Base-by-base conservation (phyloP, 2,888 invertebrate species). In the Trilocha varians region DNA sequence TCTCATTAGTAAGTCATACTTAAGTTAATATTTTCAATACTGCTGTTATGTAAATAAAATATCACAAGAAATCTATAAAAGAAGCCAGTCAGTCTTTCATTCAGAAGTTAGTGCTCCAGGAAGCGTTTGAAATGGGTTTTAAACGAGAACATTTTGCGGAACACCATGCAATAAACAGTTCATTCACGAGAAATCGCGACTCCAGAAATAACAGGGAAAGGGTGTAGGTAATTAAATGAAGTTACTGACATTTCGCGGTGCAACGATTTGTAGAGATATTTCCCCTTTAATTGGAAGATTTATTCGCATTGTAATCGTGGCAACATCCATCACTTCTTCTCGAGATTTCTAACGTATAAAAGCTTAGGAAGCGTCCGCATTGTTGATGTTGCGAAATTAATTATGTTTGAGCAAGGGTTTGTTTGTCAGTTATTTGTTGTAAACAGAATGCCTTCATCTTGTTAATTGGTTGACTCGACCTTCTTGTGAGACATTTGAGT, bases 31-130 rank as follows among this genome's bases (percentile, higher is more conserved):
- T n/a, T n/a, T n/a, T n/a, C n/a, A n/a, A n/a, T n/a, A n/a, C n/a
- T n/a, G n/a, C n/a, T n/a, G n/a, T n/a, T n/a, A n/a, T 25, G 25
- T 25, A 25, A 25, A 25, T 25, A 25, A 25, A 9, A 25, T 25
- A 2, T 11, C 2, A 25, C 25, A 25, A 25, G 25, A n/a, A n/a
- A n/a, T n/a, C n/a, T n/a, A n/a, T n/a, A n/a, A n/a, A n/a, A n/a
- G n/a, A n/a, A n/a, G n/a, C n/a, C n/a, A n/a, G n/a, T 71, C 73
- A 69, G 65, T 69, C 73, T 70, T 75, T 73, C 68, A 66, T 57
- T 55, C 57, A 60, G 55, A 57, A 59, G 61, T 74, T 75, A 71
- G 49, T 52, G 65, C 55, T 60, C 59, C 52, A 53, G 56, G 65
- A 64, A 55, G 59, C 43, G 57, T 67, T 75, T 65, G 72, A 77